Evolutionary conservation across 2,113 vertebrate genomes (phyloP).

Genomic region (Bos indicus): DNA sequence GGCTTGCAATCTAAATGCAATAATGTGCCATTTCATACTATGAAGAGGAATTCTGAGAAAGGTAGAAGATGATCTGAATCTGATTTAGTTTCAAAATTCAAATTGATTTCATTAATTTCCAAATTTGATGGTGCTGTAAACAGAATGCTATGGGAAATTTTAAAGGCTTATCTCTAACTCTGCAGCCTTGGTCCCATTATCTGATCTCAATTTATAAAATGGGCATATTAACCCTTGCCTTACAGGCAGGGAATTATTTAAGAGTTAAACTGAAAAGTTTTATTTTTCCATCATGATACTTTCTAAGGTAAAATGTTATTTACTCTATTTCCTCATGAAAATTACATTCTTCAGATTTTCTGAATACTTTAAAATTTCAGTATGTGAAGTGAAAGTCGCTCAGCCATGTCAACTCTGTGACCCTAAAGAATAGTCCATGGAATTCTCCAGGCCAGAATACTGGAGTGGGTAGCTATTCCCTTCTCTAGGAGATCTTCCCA

Average conservation of each 20-base stretch:
- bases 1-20: background rate
- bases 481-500: background rate
- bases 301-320: background rate
- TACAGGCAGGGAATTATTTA: background rate
- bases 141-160: background rate
- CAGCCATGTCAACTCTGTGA: background rate
- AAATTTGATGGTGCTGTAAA: background rate
- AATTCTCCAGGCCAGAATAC: background rate
- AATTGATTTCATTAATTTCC: background rate
- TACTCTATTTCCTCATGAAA: background rate
- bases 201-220: background rate
- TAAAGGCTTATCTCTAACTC: background rate
- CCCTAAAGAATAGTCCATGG: background rate
- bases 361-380: background rate
- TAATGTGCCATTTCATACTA: background rate
- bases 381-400: background rate
- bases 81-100: background rate
- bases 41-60: conserved; percentile 1
- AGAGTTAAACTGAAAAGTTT: background rate
- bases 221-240: background rate
- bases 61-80: background rate
- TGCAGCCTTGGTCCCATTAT: background rate
- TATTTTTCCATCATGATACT: background rate
- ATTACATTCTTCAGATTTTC: background rate
- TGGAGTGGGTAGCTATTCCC: background rate